A percentile compares a stretch with the other conserved stretches of the same genome.
Evolutionary conservation across 2,888 invertebrate species (phyloP).

Genomic region (Capitulum mitella): DNA sequence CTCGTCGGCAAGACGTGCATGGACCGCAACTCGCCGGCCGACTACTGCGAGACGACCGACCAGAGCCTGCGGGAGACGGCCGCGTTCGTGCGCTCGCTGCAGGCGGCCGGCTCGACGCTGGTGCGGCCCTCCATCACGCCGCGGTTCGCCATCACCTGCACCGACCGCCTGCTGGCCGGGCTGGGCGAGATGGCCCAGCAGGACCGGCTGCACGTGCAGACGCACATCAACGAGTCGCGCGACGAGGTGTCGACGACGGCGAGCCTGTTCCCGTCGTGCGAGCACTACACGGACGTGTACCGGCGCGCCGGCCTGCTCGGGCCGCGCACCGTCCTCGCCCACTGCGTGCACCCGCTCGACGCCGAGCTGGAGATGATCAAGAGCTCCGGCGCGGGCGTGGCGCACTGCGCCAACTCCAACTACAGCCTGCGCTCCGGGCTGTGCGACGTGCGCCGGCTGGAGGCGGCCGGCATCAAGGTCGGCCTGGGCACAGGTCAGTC

Average conservation of each 20-base stretch:
- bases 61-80: constrained; percentile 27
- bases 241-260: constrained; percentile 62
- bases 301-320: constrained; percentile 64
- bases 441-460: constrained; percentile 63
- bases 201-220: constrained; percentile 64
- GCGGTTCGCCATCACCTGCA: constrained; percentile 70
- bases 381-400: constrained; percentile 57
- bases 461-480: constrained; percentile 58
- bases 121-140: constrained; percentile 75
- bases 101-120: constrained; percentile 41
- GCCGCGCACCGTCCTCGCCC: constrained; percentile 67
- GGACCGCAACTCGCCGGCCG: constrained; percentile 49
- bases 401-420: constrained; percentile 85
- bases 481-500: constrained; percentile 79
- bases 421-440: constrained; percentile 69
- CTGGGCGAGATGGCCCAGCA: constrained; percentile 60
- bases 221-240: constrained; percentile 74
- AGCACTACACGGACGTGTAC: constrained; percentile 67
- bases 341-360: constrained; percentile 66
- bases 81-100: constrained; percentile 27
- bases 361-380: constrained; percentile 59
- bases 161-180: constrained; percentile 58
- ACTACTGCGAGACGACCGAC: constrained; percentile 40
- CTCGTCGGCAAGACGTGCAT: constrained; percentile 81
- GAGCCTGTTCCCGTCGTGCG: constrained; percentile 50